Evolutionary conservation across 2,797 vertebrate genomes (phyloP).

Genomic region (Leptodactylus fallax): DNA sequence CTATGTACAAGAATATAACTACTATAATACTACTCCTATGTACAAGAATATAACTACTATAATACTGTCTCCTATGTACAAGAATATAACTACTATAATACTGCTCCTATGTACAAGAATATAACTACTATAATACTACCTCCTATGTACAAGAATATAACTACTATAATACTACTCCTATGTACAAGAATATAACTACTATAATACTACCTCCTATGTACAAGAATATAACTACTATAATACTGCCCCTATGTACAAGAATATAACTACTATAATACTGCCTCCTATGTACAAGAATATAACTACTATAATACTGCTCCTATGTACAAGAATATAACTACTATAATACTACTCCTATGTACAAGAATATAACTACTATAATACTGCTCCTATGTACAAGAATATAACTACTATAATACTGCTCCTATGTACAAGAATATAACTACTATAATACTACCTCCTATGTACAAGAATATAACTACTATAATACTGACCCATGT

Average conservation of each 20-base stretch:
- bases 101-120: constrained; percentile 7
- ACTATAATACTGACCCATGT: too few relatives aligned
- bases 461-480: too few relatives aligned
- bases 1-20: background rate
- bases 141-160: constrained; percentile 1
- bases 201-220: background rate
- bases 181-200: constrained; percentile 9
- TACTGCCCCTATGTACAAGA: background rate
- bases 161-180: constrained; percentile 2
- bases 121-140: constrained; percentile 8
- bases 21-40: background rate
- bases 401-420: too few relatives aligned
- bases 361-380: too few relatives aligned
- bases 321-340: too few relatives aligned
- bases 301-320: too few relatives aligned
- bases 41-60: constrained; percentile 15
- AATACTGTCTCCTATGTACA: background rate
- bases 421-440: too few relatives aligned
- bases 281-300: background rate
- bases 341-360: too few relatives aligned
- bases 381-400: too few relatives aligned
- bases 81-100: constrained; percentile 17
- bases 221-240: constrained; percentile 16
- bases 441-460: too few relatives aligned
- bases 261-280: constrained; percentile 10